Conservation (phyloP, 2,113 vertebrate genomes). For the Proterorhinus semilunaris region DNA sequence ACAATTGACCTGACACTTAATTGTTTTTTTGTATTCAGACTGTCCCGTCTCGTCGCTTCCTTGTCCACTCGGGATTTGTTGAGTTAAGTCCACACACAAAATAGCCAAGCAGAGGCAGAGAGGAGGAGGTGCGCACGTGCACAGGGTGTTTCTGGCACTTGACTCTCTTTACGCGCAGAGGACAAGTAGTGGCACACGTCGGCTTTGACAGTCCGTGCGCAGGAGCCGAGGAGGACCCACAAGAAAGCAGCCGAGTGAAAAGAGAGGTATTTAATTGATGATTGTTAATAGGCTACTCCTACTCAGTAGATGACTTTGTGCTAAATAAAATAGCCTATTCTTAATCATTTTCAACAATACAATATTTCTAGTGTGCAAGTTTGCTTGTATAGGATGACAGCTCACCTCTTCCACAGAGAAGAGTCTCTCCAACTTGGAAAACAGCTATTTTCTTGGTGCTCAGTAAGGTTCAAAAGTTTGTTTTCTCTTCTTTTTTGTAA, state of each 20-base stretch:
- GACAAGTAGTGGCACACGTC: constrained; percentile 18
- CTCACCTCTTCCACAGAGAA: no score
- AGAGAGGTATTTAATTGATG: constrained; percentile 34
- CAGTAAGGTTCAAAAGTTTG: no score
- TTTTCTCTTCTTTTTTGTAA: no score
- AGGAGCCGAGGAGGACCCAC: constrained; percentile 9
- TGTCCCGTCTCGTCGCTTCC: constrained; percentile 45
- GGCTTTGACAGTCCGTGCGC: constrained; percentile 21
- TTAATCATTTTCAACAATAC: no score
- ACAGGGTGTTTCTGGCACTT: constrained; percentile 38
- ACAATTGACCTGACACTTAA: constrained; percentile 79
- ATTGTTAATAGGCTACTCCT: not conserved
- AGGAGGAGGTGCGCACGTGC: constrained; percentile 25
- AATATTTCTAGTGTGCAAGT: no score
- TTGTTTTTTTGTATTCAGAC: constrained; percentile 62
- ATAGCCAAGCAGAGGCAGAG: not conserved
- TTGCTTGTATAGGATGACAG: no score
- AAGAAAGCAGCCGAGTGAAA: constrained; percentile 11
- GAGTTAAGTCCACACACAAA: constrained; percentile 32
- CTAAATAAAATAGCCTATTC: not conserved
- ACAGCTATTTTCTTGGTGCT: no score
- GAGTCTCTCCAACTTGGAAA: no score
- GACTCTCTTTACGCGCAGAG: constrained; percentile 36
- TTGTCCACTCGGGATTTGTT: constrained; percentile 36
- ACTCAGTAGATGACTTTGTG: not conserved